Base-by-base conservation (phyloP, 2,888 invertebrate species). In the Pollenia labialis region DNA sequence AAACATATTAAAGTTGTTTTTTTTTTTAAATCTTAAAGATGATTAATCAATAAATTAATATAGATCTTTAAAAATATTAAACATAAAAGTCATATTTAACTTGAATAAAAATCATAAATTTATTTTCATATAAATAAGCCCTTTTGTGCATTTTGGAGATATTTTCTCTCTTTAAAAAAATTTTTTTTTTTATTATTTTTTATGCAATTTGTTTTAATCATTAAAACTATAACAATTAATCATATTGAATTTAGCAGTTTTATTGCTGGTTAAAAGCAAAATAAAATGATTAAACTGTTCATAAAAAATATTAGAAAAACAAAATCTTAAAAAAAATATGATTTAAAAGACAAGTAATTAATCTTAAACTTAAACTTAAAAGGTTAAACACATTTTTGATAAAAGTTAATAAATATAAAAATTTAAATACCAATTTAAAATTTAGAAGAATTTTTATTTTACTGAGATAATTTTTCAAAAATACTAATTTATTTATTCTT, bases 291-390 rank as follows among this genome's bases (percentile, higher is more conserved):
- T 52, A 69, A 52, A 80, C 54, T 16, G 23, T 32, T 32, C 32
- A 32, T 40, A 40, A 12, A 32, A 71, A 44, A 12, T 46, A 82
- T 60, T 42, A 40, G 1, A 40, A 32, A 50, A 50, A 23, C 54
- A 56, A 44, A 71, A 42, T 10, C 16, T 12, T 4, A 69, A 69
- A 69, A 42, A 10, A 46, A 46, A 48, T 76, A 66, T 74, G 68
- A 64, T 81, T 79, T 75, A 14, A 56, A 54, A 66, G 46, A 66
- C 56, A 71, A 69, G 81, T 82, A 82, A 85, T 85, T 82, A 85
- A 85, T 85, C 82, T 79, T 71, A 54, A 74, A 71, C 82, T 79
- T 71, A 54, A 74, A 71, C 54, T 42, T 44, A 82, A 85, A 85
- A 82, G 85, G 81, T 85, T 82, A 85, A 52, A 79, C n/a, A 48